Evolutionary conservation across 2,113 vertebrate genomes (phyloP), one percentile per base, ranked within the genome.

Genomic region (Onychorhynchus coronatus): DNA sequence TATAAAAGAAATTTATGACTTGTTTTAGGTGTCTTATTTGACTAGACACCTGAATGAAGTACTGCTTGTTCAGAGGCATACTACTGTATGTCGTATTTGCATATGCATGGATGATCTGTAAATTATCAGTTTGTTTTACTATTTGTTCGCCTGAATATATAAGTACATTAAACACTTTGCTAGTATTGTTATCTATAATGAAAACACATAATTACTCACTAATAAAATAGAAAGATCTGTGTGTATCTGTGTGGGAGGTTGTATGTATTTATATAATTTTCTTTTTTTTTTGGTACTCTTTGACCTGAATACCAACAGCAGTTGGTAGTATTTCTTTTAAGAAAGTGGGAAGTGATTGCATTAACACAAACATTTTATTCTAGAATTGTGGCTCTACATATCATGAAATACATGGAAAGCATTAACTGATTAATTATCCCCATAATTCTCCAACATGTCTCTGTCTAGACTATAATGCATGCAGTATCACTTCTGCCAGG

Each of bases 351-450:
- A 97, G 75, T 47, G 44, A 82, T 90, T 95, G 27, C 31, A 35
- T 92, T 89, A 84, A 67, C 74, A 85, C 59, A 79, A 83, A 59
- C 61, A 73, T 70, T 95, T 92, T 61, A 49, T 81, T 88, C 44
- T 83, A 49, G 68, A 92, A 67, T 62, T 3, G 2, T 85, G 17
- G 21, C 13, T 85, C 49, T 28, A 65, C 18, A 7, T 85, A 59
- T 65, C 56, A 59, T 89, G 75, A 93, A 86, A 79, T 76, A 66
- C 50, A 72, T 46, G 50, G 71, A 94, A 71, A 77, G 28, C 58
- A 77, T 88, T 87, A 91, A 71, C 92, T 91, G 70, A 95, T 97
- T 75, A 89, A 93, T 96, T 92, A 93, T 82, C 25, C 30, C n/a
- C 24, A 12, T 96, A 96, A 96, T 93, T 97, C 88, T 93, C 58